phyloP scores from a whole-genome alignment of 2,888 invertebrate genomes.

The Pyralis farinalis region DNA sequence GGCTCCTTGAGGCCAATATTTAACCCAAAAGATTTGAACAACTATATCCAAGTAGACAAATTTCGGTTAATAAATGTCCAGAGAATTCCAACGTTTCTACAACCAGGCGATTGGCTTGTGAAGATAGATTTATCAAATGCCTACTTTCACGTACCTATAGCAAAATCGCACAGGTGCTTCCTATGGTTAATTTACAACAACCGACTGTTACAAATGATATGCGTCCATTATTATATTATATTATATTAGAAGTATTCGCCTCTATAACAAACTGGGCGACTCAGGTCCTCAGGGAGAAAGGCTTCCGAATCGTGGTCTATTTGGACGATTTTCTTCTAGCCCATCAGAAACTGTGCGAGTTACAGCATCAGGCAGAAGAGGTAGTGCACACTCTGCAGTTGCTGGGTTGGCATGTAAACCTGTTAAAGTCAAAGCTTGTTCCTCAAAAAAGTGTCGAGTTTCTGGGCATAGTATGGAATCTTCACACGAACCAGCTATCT shows the following conservation, averaged over 20 bases:
- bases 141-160: conserved; percentile 11
- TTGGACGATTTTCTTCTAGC: conserved; percentile 20
- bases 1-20: background rate
- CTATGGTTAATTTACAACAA: conserved; percentile 2
- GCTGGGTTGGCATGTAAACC: conserved; percentile 8
- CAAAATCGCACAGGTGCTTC: conserved; percentile 5
- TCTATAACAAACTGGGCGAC: conserved; percentile 17
- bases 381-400: background rate
- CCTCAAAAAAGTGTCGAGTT: conserved; percentile 5
- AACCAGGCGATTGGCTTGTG: background rate
- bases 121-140: conserved; percentile 10
- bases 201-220: conserved; percentile 6
- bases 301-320: conserved; percentile 17
- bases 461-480: conserved; percentile 14
- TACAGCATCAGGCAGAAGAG: background rate
- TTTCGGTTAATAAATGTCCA: background rate
- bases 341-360: conserved; percentile 8
- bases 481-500: background rate
- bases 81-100: background rate
- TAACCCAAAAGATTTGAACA: background rate
- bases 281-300: conserved; percentile 10
- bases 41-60: background rate
- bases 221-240: conserved; percentile 16
- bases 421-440: conserved; percentile 1
- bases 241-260: conserved; percentile 15